These are phyloP conservation scores for Octomys mimax DNA, from an alignment of 2,797 vertebrate genomes.

Conservation along the genomic window DNA sequence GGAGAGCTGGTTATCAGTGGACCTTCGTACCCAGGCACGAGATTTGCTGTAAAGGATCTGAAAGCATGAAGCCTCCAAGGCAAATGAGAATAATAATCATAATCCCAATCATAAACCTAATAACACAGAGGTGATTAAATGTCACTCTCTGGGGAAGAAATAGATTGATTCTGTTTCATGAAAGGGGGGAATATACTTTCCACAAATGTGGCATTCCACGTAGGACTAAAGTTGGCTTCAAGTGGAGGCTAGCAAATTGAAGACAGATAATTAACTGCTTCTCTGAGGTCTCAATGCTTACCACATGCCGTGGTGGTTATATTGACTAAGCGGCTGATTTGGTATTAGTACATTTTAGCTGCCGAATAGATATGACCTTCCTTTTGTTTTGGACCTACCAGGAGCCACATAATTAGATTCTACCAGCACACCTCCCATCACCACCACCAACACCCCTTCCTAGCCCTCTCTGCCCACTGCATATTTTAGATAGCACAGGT, in stretches of 20 bases:
- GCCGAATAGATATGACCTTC: slow-evolving; percentile 47
- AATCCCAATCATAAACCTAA: slow-evolving; percentile 69
- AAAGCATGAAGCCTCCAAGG: slow-evolving; percentile 58
- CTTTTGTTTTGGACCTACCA: slow-evolving; percentile 61
- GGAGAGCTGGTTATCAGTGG: not conserved
- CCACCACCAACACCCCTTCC: not conserved
- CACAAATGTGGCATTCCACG: slow-evolving; percentile 65
- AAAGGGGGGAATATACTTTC: slow-evolving; percentile 34
- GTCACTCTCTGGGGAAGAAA: slow-evolving; percentile 63
- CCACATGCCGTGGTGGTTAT: slow-evolving; percentile 65
- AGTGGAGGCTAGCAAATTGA: slow-evolving; percentile 58
- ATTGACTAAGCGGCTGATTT: slow-evolving; percentile 77
- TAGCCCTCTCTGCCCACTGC: not conserved
- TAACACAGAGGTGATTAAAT: slow-evolving; percentile 76
- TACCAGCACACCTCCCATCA: not conserved
- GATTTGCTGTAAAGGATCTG: slow-evolving; percentile 25
- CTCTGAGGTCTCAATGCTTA: slow-evolving; percentile 65
- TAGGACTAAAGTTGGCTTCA: slow-evolving; percentile 57
- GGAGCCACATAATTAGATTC: slow-evolving; percentile 61
- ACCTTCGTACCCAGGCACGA: not conserved
- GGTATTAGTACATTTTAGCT: slow-evolving; percentile 67
- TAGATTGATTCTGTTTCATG: slow-evolving; percentile 76
- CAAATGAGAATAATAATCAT: slow-evolving; percentile 73
- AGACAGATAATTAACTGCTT: slow-evolving; percentile 73
- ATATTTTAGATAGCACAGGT: not conserved